Percentiles rank a stretch among this genome's conserved stretches.
phyloP scores from a whole-genome alignment of 2,797 vertebrate genomes.

The Phrynocephalus vlangalii region DNA sequence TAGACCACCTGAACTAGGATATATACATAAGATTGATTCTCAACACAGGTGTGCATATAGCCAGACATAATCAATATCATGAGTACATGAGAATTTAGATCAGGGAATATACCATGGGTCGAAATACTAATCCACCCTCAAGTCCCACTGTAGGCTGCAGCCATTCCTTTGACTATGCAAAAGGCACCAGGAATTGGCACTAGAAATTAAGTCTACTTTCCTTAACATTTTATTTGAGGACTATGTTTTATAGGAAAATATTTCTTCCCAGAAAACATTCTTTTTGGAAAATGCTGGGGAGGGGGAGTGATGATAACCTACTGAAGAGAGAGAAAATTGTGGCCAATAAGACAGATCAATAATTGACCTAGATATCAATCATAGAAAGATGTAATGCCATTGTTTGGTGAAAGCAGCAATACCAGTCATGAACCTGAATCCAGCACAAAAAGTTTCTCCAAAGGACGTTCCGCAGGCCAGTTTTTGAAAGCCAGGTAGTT shows the following conservation, averaged over 20 bases:
- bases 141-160: too few relatives aligned
- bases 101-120: not conserved
- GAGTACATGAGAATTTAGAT: not conserved
- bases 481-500: not conserved
- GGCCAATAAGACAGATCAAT: too few relatives aligned
- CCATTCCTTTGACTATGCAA: too few relatives aligned
- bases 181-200: too few relatives aligned
- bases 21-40: not conserved
- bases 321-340: too few relatives aligned
- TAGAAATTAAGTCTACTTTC: too few relatives aligned
- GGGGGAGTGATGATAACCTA: too few relatives aligned
- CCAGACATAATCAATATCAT: not conserved
- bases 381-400: not conserved
- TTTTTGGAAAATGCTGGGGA: too few relatives aligned
- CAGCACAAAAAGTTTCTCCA: not conserved
- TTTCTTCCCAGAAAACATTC: too few relatives aligned
- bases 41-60: not conserved
- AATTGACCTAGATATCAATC: not conserved
- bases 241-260: too few relatives aligned
- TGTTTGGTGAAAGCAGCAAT: not conserved
- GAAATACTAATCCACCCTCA: too few relatives aligned
- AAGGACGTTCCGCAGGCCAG: not conserved
- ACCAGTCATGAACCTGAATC: not conserved
- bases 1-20: not conserved
- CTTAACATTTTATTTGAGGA: too few relatives aligned